phyloP scores from a whole-genome alignment of 2,113 vertebrate species.

The Cariama cristata region DNA sequence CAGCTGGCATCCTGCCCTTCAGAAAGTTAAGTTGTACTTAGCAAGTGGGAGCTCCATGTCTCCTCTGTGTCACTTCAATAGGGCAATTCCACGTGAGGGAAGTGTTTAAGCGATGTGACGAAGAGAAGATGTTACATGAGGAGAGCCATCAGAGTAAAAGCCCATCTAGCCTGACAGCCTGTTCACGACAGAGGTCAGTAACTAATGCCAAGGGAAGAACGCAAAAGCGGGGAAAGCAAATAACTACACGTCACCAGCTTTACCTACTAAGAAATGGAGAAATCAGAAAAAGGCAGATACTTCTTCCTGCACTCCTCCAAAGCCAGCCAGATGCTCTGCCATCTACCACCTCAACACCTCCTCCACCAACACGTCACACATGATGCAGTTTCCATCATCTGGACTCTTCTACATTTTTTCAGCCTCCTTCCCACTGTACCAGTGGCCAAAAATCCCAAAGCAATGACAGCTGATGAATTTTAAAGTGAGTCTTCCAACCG shows the following conservation, averaged over 20 bases:
- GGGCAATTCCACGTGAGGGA: background rate
- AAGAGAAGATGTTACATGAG: background rate
- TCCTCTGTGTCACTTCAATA: background rate
- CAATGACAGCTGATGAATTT: background rate
- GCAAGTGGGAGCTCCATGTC: background rate
- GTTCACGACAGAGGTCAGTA: background rate
- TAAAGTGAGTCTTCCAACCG: background rate
- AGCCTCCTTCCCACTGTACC: background rate
- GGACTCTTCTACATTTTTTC: background rate
- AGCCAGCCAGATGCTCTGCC: background rate
- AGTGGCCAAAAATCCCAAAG: background rate
- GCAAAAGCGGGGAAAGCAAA: background rate
- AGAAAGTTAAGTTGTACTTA: background rate
- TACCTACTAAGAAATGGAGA: background rate
- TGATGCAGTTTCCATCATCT: background rate
- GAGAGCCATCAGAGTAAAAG: background rate
- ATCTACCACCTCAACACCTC: conserved; percentile 35
- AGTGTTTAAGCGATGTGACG: background rate
- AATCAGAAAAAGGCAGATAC: background rate
- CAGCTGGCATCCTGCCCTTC: background rate
- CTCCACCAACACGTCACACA: background rate
- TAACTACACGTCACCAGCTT: background rate
- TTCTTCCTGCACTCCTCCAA: background rate
- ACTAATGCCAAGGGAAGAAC: background rate
- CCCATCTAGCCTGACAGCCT: background rate